Evolutionary conservation across 2,888 invertebrate species (phyloP), one percentile per base, ranked within the genome.

Genomic region (Apotomis betuletana): DNA sequence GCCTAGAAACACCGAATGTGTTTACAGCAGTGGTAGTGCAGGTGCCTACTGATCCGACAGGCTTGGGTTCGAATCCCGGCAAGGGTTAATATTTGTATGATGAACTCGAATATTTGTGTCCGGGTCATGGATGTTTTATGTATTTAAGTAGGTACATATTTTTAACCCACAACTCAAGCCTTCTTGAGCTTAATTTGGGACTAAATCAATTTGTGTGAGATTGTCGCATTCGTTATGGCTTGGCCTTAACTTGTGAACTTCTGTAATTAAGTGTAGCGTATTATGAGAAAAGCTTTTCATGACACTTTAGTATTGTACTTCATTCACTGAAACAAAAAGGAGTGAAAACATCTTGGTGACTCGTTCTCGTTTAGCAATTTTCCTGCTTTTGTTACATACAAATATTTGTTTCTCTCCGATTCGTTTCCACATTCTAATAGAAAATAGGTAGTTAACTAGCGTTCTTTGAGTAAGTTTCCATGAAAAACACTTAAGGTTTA

Each of bases 281-380:
- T 59, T 67, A 59, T 41, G 38, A 15, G 12, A 12, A 41, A 67
- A 52, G 41, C 38, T 67, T 58, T 59, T 67, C 5, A 8, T 13
- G 12, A 13, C 13, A 36, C 58, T 6, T 51, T n/a, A 67, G 67
- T 51, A 58, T 54, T 15, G 44, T 49, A 9, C 6, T 49, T 49
- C 49, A 12, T 49, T 9, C 12, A 15, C 8, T 55, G 55, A 27
- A 15, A 55, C 9, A 36, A 10, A 57, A 5, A 49, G 49, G 49
- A 49, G 49, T 49, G 49, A 49, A 57, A 36, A 12, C 36, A 12
- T 10, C 27, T 57, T 27, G 12, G 12, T 49, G 1, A 49, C 49
- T 10, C 41, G 6, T 49, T 10, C 49, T 49, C 49, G 49, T 9
- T 49, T 27, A 27, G 9, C 8, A 6, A 49, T 9, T 49, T 49